A percentile compares a stretch with the other conserved stretches of the same genome.
Evolutionary conservation across 2,888 invertebrate species (phyloP).

Genomic region (Torymus texanus): DNA sequence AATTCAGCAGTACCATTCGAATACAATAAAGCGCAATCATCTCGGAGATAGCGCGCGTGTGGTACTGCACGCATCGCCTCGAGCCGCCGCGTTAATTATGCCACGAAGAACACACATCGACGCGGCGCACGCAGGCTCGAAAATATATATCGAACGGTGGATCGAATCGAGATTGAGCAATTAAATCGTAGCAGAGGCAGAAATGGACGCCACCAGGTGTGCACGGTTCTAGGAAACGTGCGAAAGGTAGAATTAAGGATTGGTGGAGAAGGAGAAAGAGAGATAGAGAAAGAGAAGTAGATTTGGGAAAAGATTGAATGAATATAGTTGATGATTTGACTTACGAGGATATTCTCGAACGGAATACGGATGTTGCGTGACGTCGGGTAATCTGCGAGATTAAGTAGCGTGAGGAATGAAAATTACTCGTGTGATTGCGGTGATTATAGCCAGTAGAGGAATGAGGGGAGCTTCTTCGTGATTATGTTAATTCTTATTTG

Average conservation of each 20-base stretch:
- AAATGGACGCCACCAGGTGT: background rate
- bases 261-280: no score
- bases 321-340: no score
- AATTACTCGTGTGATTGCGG: slow-evolving; percentile 1
- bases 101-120: background rate
- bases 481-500: no score
- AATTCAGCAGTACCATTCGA: background rate
- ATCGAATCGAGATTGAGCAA: slow-evolving; percentile 38
- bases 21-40: slow-evolving; percentile 18
- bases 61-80: background rate
- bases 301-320: no score
- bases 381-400: no score
- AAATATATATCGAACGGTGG: slow-evolving; percentile 35
- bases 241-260: no score
- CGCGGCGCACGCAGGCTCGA: background rate
- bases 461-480: no score
- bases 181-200: slow-evolving; percentile 30
- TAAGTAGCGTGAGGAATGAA: background rate
- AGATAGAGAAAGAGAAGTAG: no score
- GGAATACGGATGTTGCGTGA: no score
- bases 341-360: no score
- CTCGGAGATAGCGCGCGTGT: background rate
- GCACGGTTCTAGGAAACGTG: no score
- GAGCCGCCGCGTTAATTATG: slow-evolving; percentile 28
- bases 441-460: background rate